Percentiles rank a stretch among this genome's conserved stretches.
Evolutionary conservation across 37 sponge, comb jelly and placozoan species (phyloP).

Genomic region (Lycopodina hypogea): DNA sequence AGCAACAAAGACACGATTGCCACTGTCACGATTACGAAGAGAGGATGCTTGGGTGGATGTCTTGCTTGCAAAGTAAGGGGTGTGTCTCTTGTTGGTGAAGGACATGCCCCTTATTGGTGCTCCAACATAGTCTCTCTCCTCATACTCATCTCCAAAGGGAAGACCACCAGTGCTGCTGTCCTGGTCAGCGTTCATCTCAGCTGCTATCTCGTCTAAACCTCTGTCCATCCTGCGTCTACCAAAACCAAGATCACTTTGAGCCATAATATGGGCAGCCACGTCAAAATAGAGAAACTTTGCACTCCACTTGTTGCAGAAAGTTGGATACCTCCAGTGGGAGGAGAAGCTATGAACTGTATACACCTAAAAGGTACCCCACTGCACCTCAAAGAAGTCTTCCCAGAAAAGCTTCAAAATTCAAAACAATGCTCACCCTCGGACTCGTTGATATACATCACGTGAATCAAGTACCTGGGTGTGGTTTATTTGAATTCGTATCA

Average conservation of each 20-base stretch:
- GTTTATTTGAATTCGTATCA: too few species aligned
- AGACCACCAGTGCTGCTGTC: neutral
- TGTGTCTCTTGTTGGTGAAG: neutral
- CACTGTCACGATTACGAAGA: neutral
- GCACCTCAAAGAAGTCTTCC: too few species aligned
- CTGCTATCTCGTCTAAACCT: constrained; percentile 39
- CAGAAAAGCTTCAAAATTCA: too few species aligned
- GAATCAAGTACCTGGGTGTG: too few species aligned
- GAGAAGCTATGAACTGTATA: too few species aligned
- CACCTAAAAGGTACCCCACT: too few species aligned
- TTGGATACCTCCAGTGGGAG: too few species aligned
- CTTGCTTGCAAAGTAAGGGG: constrained; percentile 8
- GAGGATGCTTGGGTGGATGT: neutral
- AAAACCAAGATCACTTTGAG: neutral
- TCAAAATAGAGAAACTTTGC: too few species aligned
- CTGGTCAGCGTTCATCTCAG: constrained; percentile 29
- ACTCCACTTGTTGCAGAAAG: too few species aligned
- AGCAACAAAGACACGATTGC: constrained; percentile 28
- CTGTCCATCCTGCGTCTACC: constrained; percentile 24
- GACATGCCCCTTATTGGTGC: constrained; percentile 1
- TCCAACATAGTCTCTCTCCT: constrained; percentile 6
- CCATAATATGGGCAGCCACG: too few species aligned
- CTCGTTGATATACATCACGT: too few species aligned
- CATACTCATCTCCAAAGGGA: constrained; percentile 12
- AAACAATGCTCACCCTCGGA: too few species aligned